Conservation (phyloP, 2,888 invertebrate species). For the Plagodis dolabraria region DNA sequence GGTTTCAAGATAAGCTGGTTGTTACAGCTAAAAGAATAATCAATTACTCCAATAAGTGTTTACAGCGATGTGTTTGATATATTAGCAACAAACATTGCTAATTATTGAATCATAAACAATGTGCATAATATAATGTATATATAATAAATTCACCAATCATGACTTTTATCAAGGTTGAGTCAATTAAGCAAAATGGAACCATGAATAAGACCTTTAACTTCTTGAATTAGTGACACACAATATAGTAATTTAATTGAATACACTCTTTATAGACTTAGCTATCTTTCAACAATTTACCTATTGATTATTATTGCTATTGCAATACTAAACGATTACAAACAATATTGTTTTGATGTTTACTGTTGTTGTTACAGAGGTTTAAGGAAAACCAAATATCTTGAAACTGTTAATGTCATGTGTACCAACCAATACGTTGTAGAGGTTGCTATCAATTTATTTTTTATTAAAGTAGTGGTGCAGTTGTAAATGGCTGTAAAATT, state of each 20-base stretch:
- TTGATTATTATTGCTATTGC: no score
- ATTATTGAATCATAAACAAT: neutral
- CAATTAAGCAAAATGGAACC: conserved; percentile 17
- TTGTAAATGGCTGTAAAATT: conserved; percentile 63
- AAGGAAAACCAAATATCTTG: conserved; percentile 7
- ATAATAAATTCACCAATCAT: conserved; percentile 3
- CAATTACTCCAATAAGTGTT: neutral
- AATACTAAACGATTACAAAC: no score
- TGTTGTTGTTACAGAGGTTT: no score
- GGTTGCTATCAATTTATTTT: conserved; percentile 53
- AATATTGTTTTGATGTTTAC: no score
- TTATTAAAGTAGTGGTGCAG: conserved; percentile 68
- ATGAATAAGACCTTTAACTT: conserved; percentile 17
- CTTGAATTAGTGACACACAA: conserved; percentile 1
- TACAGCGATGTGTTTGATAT: neutral
- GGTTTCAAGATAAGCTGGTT: conserved; percentile 9
- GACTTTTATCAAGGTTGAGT: conserved; percentile 22
- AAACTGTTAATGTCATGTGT: conserved; percentile 13
- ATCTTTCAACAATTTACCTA: no score
- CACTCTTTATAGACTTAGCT: neutral
- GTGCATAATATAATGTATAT: neutral
- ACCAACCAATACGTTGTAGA: conserved; percentile 45
- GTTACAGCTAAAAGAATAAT: neutral
- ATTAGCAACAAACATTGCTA: neutral
- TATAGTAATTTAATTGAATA: conserved; percentile 3